Conservation (phyloP, 2,113 vertebrate genomes). For the Dolichallabes microphthalmus region DNA sequence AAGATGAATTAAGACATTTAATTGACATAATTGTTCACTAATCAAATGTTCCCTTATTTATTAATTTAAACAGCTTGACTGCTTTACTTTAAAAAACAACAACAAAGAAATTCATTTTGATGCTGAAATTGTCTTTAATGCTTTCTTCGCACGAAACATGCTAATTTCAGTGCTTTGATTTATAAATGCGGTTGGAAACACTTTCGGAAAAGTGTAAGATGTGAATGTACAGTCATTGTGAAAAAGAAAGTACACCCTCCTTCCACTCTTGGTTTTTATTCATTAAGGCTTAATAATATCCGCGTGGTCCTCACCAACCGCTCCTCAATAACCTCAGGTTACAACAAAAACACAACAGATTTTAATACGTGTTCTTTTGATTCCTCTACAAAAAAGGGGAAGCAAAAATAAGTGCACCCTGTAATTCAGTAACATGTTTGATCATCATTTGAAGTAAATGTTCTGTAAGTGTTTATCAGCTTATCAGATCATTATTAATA, state of each 20-base stretch:
- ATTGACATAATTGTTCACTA: background rate
- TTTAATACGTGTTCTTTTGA: background rate
- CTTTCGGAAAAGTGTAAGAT: background rate
- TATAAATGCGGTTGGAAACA: background rate
- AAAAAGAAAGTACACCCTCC: background rate
- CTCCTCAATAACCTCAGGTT: background rate
- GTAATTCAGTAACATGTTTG: background rate
- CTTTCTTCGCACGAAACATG: background rate
- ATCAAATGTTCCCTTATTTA: background rate
- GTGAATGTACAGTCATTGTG: background rate
- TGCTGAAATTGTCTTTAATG: background rate
- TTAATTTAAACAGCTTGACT: background rate
- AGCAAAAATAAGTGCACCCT: background rate
- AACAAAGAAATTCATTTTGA: too few species aligned
- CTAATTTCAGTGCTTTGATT: background rate
- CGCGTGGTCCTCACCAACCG: background rate
- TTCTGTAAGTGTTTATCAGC: background rate
- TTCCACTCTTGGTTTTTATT: background rate
- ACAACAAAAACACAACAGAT: background rate
- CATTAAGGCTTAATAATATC: background rate
- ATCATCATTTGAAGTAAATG: background rate
- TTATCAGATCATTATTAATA: background rate
- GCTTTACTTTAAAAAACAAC: background rate
- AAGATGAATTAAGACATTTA: background rate
- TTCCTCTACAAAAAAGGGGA: background rate